phyloP scores from a whole-genome alignment of 2,113 vertebrate genomes.

The Chroicocephalus ridibundus region DNA sequence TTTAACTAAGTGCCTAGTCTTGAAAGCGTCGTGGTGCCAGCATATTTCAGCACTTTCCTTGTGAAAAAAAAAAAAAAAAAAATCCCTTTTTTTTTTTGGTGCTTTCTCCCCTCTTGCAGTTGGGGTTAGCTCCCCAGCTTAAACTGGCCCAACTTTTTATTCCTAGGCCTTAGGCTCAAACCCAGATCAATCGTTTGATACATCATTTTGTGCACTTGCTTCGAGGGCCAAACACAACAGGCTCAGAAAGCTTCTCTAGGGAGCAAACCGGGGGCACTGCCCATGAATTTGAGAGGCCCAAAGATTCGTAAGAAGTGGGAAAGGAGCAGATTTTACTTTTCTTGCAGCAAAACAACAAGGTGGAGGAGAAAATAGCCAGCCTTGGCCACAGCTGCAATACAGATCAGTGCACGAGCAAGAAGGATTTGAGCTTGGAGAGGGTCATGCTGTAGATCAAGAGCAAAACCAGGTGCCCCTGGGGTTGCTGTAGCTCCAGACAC shows the following conservation, averaged over 20 bases:
- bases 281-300: background rate
- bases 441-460: background rate
- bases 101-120: background rate
- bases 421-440: background rate
- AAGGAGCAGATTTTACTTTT: background rate
- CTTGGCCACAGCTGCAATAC: background rate
- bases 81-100: background rate
- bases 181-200: background rate
- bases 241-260: background rate
- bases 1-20: conserved; percentile 20
- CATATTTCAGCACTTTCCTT: background rate
- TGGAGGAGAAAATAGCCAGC: background rate
- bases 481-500: background rate
- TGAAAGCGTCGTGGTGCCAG: background rate
- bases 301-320: background rate
- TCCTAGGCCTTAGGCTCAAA: background rate
- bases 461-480: background rate
- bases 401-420: background rate
- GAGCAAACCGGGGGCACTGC: background rate
- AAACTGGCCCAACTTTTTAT: background rate
- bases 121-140: background rate
- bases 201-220: background rate
- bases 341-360: background rate
- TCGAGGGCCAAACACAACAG: background rate
- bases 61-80: rapidly evolving